Evolutionary conservation across 2,113 vertebrate genomes (phyloP).

Genomic region (Notothenia coriiceps): DNA sequence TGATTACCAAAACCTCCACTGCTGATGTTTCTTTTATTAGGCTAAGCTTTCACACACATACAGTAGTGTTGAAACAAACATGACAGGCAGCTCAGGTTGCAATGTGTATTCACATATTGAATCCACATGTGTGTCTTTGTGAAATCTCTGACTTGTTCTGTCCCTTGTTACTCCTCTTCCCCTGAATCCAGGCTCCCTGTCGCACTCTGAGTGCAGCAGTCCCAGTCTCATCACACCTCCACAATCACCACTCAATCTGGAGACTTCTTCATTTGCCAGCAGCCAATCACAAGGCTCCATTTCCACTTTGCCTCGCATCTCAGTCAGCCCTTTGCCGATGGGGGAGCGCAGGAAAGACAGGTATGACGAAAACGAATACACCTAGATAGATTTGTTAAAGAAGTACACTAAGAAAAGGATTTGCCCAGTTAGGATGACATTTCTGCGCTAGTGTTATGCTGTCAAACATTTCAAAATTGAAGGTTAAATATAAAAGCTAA

Average conservation of each 20-base stretch:
- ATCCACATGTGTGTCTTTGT: neutral
- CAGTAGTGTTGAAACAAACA: neutral
- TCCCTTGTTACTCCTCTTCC: constrained; percentile 20
- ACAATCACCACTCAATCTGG: constrained; percentile 93
- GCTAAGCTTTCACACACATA: neutral
- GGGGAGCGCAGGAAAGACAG: constrained; percentile 96
- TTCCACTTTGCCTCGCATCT: constrained; percentile 93
- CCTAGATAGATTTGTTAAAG: neutral
- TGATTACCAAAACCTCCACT: neutral
- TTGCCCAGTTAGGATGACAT: neutral
- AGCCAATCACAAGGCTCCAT: constrained; percentile 96
- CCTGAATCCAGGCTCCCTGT: constrained; percentile 88
- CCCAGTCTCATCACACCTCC: constrained; percentile 95
- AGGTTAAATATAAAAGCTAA: too few species aligned
- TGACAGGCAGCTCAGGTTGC: neutral
- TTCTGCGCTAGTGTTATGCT: neutral
- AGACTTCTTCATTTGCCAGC: constrained; percentile 92
- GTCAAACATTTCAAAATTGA: neutral
- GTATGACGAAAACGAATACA: constrained; percentile 75
- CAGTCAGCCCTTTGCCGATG: constrained; percentile 90
- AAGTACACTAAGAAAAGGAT: neutral
- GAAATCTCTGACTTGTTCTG: neutral
- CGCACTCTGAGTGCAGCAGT: constrained; percentile 96
- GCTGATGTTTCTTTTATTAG: neutral
- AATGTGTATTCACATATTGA: neutral